Percentiles rank a stretch among this genome's conserved stretches.
Evolutionary conservation across 2,888 invertebrate species (phyloP).

Genomic region (Agrilus mali): DNA sequence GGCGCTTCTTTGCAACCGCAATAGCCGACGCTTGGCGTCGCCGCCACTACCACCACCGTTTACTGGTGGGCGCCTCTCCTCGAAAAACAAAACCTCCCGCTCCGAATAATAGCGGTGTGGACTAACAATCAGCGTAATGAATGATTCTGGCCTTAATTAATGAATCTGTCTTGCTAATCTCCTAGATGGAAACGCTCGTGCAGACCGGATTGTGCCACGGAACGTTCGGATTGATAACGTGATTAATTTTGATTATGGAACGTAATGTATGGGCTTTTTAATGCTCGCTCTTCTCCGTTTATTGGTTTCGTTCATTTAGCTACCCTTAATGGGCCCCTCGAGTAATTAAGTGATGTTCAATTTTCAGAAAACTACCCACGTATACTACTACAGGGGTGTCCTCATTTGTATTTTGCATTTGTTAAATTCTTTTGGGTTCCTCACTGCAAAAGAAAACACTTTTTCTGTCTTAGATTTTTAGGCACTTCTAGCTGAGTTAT

Average conservation of each 20-base stretch:
- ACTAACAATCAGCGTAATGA: slow-evolving; percentile 36
- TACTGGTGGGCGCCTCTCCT: not conserved
- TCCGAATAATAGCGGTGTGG: slow-evolving; percentile 9
- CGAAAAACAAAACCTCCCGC: slow-evolving; percentile 7
- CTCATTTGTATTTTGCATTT: too few species aligned
- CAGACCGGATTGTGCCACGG: slow-evolving; percentile 29
- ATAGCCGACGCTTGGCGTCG: not conserved
- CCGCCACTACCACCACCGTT: not conserved
- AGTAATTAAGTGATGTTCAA: too few species aligned
- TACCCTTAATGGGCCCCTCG: too few species aligned
- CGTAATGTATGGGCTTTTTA: slow-evolving; percentile 19
- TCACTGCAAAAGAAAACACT: too few species aligned
- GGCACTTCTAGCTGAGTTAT: too few species aligned
- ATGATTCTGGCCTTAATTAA: slow-evolving; percentile 37
- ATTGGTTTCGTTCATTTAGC: too few species aligned
- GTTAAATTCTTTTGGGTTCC: too few species aligned
- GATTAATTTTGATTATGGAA: slow-evolving; percentile 34
- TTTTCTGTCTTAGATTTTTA: too few species aligned
- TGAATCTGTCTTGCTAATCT: slow-evolving; percentile 39
- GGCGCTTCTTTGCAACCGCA: slow-evolving; percentile 1
- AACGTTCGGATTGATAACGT: slow-evolving; percentile 35
- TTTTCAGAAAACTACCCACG: too few species aligned
- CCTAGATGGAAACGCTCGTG: slow-evolving; percentile 34
- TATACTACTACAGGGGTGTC: too few species aligned
- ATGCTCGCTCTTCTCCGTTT: too few species aligned